Percentiles rank a stretch among this genome's conserved stretches.
Conservation (phyloP, 2,797 vertebrate species). For the Bovichtus variegatus region DNA sequence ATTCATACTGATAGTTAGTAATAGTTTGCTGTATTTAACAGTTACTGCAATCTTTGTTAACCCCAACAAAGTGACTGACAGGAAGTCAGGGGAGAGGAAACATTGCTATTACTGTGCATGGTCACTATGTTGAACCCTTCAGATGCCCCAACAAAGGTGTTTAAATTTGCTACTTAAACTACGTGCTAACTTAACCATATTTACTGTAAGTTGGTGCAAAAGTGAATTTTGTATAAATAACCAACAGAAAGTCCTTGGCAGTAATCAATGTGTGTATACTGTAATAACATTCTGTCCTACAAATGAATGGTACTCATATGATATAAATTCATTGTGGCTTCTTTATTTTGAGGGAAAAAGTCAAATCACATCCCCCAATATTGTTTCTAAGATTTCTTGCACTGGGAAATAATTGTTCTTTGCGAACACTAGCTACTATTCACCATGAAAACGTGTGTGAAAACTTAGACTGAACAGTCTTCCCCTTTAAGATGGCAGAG, state of each 20-base stretch:
- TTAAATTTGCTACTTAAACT: neutral
- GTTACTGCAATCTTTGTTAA: neutral
- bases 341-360: conserved; percentile 1
- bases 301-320: neutral
- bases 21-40: neutral
- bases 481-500: conserved; percentile 73
- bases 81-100: neutral
- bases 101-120: neutral
- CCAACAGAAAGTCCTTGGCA: neutral
- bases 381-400: conserved; percentile 13
- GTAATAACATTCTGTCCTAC: neutral
- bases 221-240: neutral
- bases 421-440: conserved; percentile 50
- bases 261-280: neutral
- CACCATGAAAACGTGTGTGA: conserved; percentile 64
- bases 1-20: neutral
- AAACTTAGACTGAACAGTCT: conserved; percentile 63
- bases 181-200: neutral
- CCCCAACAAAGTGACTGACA: neutral
- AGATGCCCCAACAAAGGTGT: neutral
- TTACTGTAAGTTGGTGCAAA: neutral
- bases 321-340: neutral
- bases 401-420: conserved; percentile 25
- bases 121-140: conserved; percentile 1
- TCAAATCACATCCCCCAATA: neutral